Conservation (phyloP, 2,113 vertebrate genomes). For the Melanostigma gelatinosum region DNA sequence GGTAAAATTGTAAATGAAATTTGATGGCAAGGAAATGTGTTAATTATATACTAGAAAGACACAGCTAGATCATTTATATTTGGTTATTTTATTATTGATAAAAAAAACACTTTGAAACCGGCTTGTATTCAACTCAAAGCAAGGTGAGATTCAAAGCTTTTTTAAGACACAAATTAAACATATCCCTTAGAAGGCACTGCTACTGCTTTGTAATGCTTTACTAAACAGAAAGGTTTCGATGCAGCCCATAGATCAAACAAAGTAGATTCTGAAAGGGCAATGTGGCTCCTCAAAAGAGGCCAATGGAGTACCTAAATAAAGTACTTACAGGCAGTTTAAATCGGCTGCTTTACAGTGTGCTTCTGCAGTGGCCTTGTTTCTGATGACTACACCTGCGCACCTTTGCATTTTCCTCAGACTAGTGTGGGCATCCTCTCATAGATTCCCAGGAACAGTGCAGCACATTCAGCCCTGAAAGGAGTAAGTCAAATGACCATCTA, state of each 20-base stretch:
- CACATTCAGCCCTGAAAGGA: too few species aligned
- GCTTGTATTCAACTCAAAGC: neutral
- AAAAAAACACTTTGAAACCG: neutral
- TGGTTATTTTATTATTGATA: neutral
- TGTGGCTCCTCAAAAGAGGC: conserved; percentile 1
- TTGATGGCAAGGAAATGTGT: neutral
- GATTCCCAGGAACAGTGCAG: too few species aligned
- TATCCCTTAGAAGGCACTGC: neutral
- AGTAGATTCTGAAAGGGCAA: neutral
- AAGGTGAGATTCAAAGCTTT: neutral
- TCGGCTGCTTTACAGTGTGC: neutral
- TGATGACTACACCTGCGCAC: neutral
- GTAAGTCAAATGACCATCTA: too few species aligned
- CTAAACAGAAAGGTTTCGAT: neutral
- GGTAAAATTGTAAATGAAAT: neutral
- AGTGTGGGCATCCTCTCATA: neutral
- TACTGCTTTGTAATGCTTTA: neutral
- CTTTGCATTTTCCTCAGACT: neutral
- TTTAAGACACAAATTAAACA: neutral
- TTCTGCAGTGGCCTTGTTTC: neutral
- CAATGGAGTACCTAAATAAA: neutral
- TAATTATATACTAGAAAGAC: neutral
- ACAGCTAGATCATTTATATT: neutral
- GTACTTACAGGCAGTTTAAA: neutral
- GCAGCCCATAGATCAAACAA: neutral